A percentile compares a stretch with the other conserved stretches of the same genome.
These are phyloP conservation scores for Seriola dumerili DNA, from an alignment of 2,113 vertebrate species.

Conservation along the genomic window DNA sequence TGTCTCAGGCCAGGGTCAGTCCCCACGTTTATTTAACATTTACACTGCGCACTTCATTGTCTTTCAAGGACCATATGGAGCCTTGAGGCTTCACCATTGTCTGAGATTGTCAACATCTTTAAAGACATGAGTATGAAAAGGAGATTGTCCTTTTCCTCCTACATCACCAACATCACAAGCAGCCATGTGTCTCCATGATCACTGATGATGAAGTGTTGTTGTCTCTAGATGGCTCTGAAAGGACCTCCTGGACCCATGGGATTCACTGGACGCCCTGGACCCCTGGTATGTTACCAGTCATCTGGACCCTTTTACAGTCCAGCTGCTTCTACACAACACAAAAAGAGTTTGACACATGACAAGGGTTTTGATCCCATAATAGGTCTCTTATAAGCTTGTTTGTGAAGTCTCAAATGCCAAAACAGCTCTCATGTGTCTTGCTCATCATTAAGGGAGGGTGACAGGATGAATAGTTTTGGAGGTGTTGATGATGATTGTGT, in stretches of 20 bases:
- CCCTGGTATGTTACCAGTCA: conserved; percentile 88
- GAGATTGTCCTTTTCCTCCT: neutral
- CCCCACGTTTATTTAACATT: neutral
- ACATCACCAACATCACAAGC: neutral
- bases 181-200: neutral
- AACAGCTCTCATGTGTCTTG: neutral
- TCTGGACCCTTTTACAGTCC: neutral
- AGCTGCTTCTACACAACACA: neutral
- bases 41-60: neutral
- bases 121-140: neutral
- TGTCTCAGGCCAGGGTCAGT: conserved; percentile 97
- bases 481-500: conserved; percentile 39
- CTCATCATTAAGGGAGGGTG: fast-evolving
- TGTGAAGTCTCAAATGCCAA: neutral
- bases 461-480: neutral
- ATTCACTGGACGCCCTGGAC: conserved; percentile 95
- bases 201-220: conserved; percentile 21
- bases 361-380: neutral
- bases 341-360: neutral
- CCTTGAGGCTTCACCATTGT: neutral
- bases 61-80: fast-evolving
- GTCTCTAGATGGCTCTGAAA: conserved; percentile 93
- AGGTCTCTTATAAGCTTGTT: fast-evolving
- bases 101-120: neutral
- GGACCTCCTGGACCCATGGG: conserved; percentile 97